Base-by-base conservation (phyloP, 2,888 invertebrate species). In the Cheilosia variabilis region DNA sequence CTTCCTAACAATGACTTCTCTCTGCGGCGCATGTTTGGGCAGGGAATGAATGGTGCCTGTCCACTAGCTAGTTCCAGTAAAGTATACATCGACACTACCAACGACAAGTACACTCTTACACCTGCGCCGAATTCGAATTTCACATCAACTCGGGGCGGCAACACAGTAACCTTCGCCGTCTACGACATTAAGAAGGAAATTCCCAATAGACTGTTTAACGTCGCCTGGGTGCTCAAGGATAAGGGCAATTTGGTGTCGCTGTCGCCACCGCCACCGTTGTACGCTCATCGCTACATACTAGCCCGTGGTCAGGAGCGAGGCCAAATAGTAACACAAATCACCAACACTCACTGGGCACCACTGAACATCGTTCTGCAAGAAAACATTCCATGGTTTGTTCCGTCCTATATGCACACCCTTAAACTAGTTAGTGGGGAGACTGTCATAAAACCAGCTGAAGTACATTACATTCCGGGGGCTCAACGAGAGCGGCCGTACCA, bases 221-320 rank as follows among this genome's bases (percentile, higher is more conserved):
- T 98, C 87, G 95, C 94, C 55, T 95, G 95, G 71, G 53, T 90
- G 2, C 84, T 88, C 22, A 87, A 89, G 60, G 87, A 88, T 9
- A 81, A 88, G 7, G 78, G 83, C 5, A 50, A 78, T 0, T 58
- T 92, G 65, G 92, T 95, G 87, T 90, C 92, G 43, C 90, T 95
- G 0, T 93, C 93, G 65, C 93, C 94, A 71, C 94, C 95, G 58
- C 97, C 98, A 0, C 93, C 96, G 6, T 89, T 97, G 2, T 94
- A 95, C 90, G 97, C 96, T 10, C 96, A 96, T 90, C 95, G 97
- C 88, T 96, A 96, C 90, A 93, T 97, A n/a, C 93, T 96, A 19
- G 98, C 98, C 3, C 97, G 96, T 93, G 98, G 98, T 0, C 97
- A 98, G 92, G 97, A 98, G 91, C 95, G 95, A 89, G 98, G 98